Percentiles rank a stretch among this genome's conserved stretches.
These are phyloP conservation scores for Camptogramma bilineatum DNA, from an alignment of 2,888 invertebrate species.

Conservation along the genomic window DNA sequence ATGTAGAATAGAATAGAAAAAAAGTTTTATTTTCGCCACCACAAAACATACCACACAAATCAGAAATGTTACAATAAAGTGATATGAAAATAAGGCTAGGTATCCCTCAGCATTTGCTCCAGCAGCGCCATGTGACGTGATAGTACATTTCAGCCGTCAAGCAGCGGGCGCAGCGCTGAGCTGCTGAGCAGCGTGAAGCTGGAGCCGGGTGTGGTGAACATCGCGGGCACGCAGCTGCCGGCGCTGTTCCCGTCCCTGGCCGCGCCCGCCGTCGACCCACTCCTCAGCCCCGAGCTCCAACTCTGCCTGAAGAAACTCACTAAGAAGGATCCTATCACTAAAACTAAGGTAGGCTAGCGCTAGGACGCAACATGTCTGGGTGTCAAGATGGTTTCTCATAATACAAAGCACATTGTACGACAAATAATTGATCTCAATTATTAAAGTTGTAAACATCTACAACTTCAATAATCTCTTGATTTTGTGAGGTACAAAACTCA, in stretches of 20 bases:
- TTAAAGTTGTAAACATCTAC: too few relatives aligned
- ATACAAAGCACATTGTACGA: too few relatives aligned
- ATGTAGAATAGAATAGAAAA: too few relatives aligned
- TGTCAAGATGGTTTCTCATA: background rate
- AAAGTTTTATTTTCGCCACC: background rate
- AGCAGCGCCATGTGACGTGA: background rate
- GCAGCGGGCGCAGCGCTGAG: slow-evolving; percentile 95
- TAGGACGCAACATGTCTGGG: background rate
- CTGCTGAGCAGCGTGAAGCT: slow-evolving; percentile 85
- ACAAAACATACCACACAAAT: too few relatives aligned
- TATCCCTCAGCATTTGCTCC: too few relatives aligned
- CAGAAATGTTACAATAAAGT: too few relatives aligned
- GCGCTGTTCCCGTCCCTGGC: slow-evolving; percentile 68
- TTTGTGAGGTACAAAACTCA: too few relatives aligned
- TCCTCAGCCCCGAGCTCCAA: slow-evolving; percentile 90
- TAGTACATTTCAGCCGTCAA: slow-evolving; percentile 90
- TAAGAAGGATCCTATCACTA: slow-evolving; percentile 96
- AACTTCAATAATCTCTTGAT: too few relatives aligned
- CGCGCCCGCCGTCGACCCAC: slow-evolving; percentile 86
- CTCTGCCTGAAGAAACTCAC: slow-evolving; percentile 93
- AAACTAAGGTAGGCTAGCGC: slow-evolving; percentile 88
- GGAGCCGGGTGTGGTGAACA: slow-evolving; percentile 46
- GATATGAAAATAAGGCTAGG: too few relatives aligned
- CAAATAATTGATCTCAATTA: too few relatives aligned
- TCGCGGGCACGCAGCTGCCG: slow-evolving; percentile 54